phyloP scores from a whole-genome alignment of 2,113 vertebrate species.

The Spea multiplicata region DNA sequence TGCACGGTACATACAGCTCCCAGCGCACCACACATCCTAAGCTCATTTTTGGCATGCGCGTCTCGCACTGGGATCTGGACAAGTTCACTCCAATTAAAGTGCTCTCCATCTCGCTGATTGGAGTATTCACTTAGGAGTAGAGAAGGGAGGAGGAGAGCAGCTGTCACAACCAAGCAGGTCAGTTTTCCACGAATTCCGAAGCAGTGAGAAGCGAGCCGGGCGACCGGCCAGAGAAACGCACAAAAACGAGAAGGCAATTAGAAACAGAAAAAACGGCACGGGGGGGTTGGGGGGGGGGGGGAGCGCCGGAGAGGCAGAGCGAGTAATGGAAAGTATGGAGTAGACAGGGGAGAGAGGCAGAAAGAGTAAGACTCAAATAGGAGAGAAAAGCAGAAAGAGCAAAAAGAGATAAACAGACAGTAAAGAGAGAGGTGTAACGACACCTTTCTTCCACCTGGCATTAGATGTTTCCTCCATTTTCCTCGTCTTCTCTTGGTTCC shows the following conservation, averaged over 20 bases:
- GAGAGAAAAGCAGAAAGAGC: not conserved
- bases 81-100: not conserved
- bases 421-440: no score
- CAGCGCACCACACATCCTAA: not conserved
- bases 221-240: slow-evolving; percentile 1
- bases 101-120: not conserved
- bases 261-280: not conserved
- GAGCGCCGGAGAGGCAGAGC: not conserved
- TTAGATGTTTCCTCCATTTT: no score
- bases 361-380: not conserved
- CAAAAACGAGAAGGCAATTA: not conserved
- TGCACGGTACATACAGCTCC: not conserved
- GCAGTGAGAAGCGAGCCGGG: slow-evolving; percentile 18
- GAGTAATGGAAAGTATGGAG: not conserved
- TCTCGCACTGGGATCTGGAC: not conserved
- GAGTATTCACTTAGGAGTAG: not conserved
- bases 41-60: not conserved
- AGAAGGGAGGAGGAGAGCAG: slow-evolving; percentile 10
- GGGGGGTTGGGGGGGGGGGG: not conserved
- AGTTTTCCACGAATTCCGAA: slow-evolving; percentile 34
- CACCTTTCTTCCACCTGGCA: not conserved
- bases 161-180: slow-evolving; percentile 28
- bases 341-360: not conserved
- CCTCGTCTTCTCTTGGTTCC: no score
- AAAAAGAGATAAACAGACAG: no score